Evolutionary conservation across 2,888 invertebrate species (phyloP), one percentile per base, ranked within the genome.

Genomic region (Apotomis betuletana): DNA sequence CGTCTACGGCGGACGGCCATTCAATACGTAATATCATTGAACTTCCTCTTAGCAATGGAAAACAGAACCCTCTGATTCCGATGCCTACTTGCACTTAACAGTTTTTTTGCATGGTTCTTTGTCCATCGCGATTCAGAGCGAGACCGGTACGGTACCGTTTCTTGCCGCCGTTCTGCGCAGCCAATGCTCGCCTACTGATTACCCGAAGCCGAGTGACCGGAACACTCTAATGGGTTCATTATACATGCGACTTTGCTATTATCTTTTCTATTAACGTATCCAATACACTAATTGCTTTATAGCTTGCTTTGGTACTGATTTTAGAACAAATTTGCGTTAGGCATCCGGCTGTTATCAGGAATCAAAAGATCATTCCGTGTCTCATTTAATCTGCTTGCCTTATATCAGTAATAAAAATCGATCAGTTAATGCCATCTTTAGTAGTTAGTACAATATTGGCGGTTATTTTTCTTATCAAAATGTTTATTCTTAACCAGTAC

Each of bases 81-180:
- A 63, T 9, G 10, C 12, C 44, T 38, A 38, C 52, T 59, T 57
- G 68, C 57, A 69, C 80, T 76, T 74, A 75, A 75, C 76, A 72
- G 74, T 74, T 78, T 74, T 75, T 76, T 76, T 72, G 67, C 74
- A 67, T 74, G 71, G 76, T 77, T 86, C 85, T 87, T 85, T 85
- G 81, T 79, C 80, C 80, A 75, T 75, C 72, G 77, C 75, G 75
- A 87, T 87, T 88, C 85, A 90, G 92, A 91, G 87, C 92, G 86
- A 78, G 82, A 85, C 89, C 77, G 79, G 87, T 86, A 82, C 85
- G 79, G 86, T 90, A 91, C 89, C 85, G 91, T 88, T 88, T 85
- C 82, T 85, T 83, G 77, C 77, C 69, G 74, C 80, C 86, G 81
- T 76, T 81, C 81, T 83, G 81, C 83, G 80, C 82, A 80, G 74